Percentiles rank a stretch among this genome's conserved stretches.
phyloP scores from a whole-genome alignment of 2,797 vertebrate species.

The Cyclura pinguis region DNA sequence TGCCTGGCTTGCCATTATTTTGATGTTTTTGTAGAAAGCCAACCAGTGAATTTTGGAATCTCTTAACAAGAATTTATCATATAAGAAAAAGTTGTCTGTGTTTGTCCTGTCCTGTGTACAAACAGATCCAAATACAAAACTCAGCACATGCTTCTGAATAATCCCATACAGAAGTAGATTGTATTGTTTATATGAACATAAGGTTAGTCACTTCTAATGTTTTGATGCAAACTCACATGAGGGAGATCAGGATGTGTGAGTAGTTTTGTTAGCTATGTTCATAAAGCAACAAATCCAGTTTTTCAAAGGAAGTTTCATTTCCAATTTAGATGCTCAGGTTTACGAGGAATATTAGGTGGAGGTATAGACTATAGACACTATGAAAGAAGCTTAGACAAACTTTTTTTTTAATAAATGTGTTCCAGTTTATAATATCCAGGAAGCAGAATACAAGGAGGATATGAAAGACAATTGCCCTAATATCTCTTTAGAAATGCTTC shows the following conservation, averaged over 20 bases:
- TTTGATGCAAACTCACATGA: background rate
- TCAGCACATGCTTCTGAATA: background rate
- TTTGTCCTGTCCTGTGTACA: too few species aligned
- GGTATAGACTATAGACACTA: background rate
- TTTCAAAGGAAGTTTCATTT: background rate
- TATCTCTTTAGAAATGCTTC: slow-evolving; percentile 1
- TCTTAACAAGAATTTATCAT: too few species aligned
- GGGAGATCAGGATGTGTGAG: background rate
- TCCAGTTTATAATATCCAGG: background rate
- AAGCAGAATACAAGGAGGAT: background rate
- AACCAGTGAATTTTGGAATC: too few species aligned
- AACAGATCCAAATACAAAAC: too few species aligned
- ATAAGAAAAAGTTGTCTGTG: too few species aligned
- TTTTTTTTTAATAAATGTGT: background rate
- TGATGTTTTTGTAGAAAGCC: too few species aligned
- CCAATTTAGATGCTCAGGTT: background rate
- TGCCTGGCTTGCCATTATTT: too few species aligned
- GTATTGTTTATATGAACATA: background rate
- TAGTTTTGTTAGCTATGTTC: background rate
- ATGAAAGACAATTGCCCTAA: background rate
- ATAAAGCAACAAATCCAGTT: background rate
- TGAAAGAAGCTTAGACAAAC: background rate
- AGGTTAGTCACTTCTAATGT: background rate
- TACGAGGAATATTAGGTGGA: background rate
- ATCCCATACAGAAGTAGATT: background rate